phyloP scores from a whole-genome alignment of 2,113 vertebrate species.

The Galbula dea region DNA sequence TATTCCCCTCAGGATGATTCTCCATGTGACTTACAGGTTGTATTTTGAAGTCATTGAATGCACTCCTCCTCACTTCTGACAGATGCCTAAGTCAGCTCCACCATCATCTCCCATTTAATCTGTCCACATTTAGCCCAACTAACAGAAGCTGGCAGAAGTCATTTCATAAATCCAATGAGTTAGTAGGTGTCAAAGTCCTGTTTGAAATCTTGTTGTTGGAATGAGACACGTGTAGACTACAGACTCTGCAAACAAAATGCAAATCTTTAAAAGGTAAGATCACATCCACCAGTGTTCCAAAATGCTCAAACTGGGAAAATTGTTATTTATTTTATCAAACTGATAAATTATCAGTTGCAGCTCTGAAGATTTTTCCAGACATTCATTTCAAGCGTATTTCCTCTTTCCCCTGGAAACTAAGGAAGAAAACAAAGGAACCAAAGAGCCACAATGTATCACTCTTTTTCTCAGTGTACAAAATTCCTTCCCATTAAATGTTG shows the following conservation, averaged over 20 bases:
- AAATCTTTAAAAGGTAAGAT: not conserved
- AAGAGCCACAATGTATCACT: not conserved
- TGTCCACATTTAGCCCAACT: not conserved
- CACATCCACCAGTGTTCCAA: not conserved
- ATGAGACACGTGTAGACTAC: not conserved
- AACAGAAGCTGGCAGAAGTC: not conserved
- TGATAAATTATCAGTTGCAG: not conserved
- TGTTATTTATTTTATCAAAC: not conserved
- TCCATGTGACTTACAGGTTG: not conserved
- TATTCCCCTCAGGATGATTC: not conserved
- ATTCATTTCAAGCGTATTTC: not conserved
- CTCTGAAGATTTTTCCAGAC: not conserved
- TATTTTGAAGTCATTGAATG: not conserved
- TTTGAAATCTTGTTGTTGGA: not conserved
- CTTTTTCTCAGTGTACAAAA: not conserved
- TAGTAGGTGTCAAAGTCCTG: not conserved
- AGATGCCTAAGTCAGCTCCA: not conserved
- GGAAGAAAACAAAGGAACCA: not conserved
- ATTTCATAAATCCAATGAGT: not conserved
- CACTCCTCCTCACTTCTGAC: not conserved
- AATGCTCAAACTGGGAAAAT: not conserved
- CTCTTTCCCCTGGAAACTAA: constrained; percentile 41
- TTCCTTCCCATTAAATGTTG: not conserved
- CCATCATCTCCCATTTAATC: not conserved
- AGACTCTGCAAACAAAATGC: not conserved